Base-by-base conservation (phyloP, 2,797 vertebrate species). In the Chlorospingus semifuscus region DNA sequence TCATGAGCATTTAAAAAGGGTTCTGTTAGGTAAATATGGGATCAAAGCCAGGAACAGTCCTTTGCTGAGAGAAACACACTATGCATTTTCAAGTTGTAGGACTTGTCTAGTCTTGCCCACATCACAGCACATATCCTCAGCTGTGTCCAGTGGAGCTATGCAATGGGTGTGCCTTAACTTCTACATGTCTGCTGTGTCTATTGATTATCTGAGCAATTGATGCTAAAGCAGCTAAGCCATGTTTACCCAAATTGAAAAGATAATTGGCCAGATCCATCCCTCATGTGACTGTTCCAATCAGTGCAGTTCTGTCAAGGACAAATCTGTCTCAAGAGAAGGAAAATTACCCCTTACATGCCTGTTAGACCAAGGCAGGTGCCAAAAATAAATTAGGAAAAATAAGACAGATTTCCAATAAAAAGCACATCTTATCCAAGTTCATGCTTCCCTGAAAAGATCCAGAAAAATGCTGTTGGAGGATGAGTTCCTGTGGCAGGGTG, bases 191-290 rank as follows among this genome's bases (percentile, higher is more conserved):
- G 11, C 32, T 76, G 24, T 46, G 15, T 76, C 6, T 64, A 82
- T 84, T 77, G 89, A 84, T 87, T 93, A 76, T 53, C 55, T 83
- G 22, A 91, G 50, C 65, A 90, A 91, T 78, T 49, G 22, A 82
- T 46, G 69, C 41, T 88, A 42, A 69, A 89, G 59, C 44, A 93
- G 30, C 42, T 81, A 56, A 87, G 39, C 65, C 72, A 47, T 63
- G 22, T 90, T 95, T 74, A 74, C 47, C 16, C 70, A 91, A 56
- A 92, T 41, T 46, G 56, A 90, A 89, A 78, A 83, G 39, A 79
- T 66, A 91, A 84, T 90, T 90, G 79, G 41, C 41, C 47, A 77
- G 42, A 52, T 87, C 77, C 37, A 60, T 70, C 66, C 47, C 8
- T 86, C 44, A 46, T 72, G n/a, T 63, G 91, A 47, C 34, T 77